Evolutionary conservation across 1,140 invertebrate genomes (phyloP).

Genomic region (Halotydeus destructor): DNA sequence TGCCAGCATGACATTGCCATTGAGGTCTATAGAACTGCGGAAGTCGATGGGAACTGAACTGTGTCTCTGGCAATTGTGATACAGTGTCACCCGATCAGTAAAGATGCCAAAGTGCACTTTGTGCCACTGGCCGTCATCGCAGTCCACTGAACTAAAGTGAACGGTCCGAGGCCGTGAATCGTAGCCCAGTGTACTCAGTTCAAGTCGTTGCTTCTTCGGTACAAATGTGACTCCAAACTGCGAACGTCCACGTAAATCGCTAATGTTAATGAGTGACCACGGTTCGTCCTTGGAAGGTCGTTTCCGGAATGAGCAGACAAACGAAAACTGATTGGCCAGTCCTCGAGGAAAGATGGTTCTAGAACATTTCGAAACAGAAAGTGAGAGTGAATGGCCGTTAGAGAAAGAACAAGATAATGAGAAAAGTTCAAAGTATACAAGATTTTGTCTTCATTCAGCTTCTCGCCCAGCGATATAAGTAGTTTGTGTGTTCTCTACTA

Average conservation of each 20-base stretch:
- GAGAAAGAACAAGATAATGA: too few relatives aligned
- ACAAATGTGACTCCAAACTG: slow-evolving; percentile 46
- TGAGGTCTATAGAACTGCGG: slow-evolving; percentile 37
- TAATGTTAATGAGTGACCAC: slow-evolving; percentile 47
- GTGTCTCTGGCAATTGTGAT: slow-evolving; percentile 41
- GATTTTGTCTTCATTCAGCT: slow-evolving; percentile 3
- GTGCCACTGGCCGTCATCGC: slow-evolving; percentile 56
- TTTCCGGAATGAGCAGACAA: slow-evolving; percentile 40
- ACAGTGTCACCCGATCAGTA: slow-evolving; percentile 38
- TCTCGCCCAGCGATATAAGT: too few relatives aligned
- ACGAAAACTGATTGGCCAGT: slow-evolving; percentile 45
- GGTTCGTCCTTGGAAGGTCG: slow-evolving; percentile 33
- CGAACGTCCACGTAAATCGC: slow-evolving; percentile 32
- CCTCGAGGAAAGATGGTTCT: slow-evolving; percentile 42
- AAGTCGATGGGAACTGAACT: slow-evolving; percentile 28
- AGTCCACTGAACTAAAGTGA: slow-evolving; percentile 31
- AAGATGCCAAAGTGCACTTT: slow-evolving; percentile 53
- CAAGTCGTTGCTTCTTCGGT: slow-evolving; percentile 35
- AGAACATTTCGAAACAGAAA: too few relatives aligned
- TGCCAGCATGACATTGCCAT: slow-evolving; percentile 41
- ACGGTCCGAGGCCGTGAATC: slow-evolving; percentile 36
- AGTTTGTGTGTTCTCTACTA: slow-evolving; percentile 20
- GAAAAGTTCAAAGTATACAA: slow-evolving; percentile 3
- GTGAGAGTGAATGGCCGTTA: background rate
- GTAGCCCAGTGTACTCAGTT: slow-evolving; percentile 37